Evolutionary conservation across 2,888 invertebrate species (phyloP).

Genomic region (Bibio marci): DNA sequence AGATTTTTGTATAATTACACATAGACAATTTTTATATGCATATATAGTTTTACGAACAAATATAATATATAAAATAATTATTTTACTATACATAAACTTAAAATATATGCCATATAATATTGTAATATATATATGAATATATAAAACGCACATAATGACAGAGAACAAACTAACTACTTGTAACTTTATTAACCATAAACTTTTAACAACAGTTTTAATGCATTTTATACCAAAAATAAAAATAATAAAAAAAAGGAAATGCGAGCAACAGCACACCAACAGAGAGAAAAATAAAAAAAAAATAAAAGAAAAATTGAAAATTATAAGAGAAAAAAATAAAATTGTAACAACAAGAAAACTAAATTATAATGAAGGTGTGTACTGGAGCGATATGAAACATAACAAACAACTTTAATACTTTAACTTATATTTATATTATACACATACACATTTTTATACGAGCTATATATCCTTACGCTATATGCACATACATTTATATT

Average conservation of each 20-base stretch:
- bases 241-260: background rate
- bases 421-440: too few species aligned
- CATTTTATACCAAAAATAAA: background rate
- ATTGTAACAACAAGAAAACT: background rate
- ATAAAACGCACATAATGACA: background rate
- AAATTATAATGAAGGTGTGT: conserved; percentile 1
- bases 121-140: background rate
- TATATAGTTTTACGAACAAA: too few species aligned
- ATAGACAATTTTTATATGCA: too few species aligned
- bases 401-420: background rate
- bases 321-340: too few species aligned
- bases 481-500: too few species aligned
- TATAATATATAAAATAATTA: too few species aligned
- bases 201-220: conserved; percentile 2
- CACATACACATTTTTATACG: too few species aligned
- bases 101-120: too few species aligned
- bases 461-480: too few species aligned
- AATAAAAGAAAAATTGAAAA: too few species aligned
- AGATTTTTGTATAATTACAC: too few species aligned
- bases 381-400: background rate
- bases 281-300: background rate
- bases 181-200: conserved; percentile 1
- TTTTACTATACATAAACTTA: too few species aligned
- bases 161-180: conserved; percentile 1
- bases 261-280: background rate